Evolutionary conservation across 2,113 vertebrate genomes (phyloP).

Genomic region (Tyto alba): DNA sequence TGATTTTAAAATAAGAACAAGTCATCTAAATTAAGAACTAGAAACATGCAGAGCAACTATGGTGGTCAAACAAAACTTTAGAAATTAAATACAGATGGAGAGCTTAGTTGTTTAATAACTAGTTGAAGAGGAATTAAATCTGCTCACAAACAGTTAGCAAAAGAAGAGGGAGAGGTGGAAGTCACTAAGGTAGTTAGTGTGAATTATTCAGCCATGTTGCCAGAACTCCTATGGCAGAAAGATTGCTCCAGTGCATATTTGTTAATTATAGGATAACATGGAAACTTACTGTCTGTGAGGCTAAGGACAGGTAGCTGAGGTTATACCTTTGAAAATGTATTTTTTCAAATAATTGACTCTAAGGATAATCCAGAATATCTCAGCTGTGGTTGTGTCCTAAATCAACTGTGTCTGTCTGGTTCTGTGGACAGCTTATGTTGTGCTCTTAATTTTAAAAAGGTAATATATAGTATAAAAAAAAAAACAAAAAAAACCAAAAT

Average conservation of each 20-base stretch:
- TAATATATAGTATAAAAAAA: not conserved
- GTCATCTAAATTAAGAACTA: not conserved
- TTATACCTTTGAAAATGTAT: not conserved
- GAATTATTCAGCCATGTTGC: not conserved
- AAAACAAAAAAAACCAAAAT: not conserved
- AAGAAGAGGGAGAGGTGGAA: not conserved
- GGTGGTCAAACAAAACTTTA: not conserved
- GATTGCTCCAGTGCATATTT: not conserved
- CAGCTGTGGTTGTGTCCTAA: not conserved
- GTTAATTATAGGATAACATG: not conserved
- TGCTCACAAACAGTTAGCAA: not conserved
- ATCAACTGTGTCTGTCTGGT: not conserved
- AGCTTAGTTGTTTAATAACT: not conserved
- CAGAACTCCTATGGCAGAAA: not conserved
- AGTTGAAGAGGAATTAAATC: not conserved
- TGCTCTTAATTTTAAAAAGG: not conserved
- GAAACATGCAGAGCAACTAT: not conserved
- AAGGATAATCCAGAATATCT: not conserved
- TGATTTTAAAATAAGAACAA: not conserved
- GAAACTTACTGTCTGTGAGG: constrained; percentile 26
- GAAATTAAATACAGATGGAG: not conserved
- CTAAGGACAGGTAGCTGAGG: constrained; percentile 24
- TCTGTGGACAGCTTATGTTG: not conserved
- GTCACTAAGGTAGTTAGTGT: not conserved
- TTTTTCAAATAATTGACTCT: not conserved